A percentile compares a stretch with the other conserved stretches of the same genome.
These are phyloP conservation scores for Diplolepis rosae DNA, from an alignment of 2,888 invertebrate genomes.

Conservation along the genomic window DNA sequence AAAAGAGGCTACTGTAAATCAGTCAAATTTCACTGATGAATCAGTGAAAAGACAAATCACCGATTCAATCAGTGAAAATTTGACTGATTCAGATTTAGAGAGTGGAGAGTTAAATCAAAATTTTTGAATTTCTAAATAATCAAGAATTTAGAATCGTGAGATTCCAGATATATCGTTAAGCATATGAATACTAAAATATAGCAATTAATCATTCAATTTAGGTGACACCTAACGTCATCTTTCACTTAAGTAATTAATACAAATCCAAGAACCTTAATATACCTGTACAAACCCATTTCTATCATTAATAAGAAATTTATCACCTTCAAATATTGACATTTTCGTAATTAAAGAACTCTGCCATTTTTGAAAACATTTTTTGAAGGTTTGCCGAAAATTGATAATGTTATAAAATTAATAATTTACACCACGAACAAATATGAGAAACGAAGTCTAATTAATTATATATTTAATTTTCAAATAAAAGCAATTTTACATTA, in stretches of 20 bases:
- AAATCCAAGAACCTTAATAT: not conserved
- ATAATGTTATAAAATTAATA: not conserved
- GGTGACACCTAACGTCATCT: not conserved
- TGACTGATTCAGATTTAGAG: too few relatives aligned
- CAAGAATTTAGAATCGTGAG: too few relatives aligned
- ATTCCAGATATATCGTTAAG: too few relatives aligned
- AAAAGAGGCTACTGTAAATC: too few relatives aligned
- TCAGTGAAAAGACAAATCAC: too few relatives aligned
- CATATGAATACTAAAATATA: not conserved
- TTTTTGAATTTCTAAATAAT: too few relatives aligned
- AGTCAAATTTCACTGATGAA: too few relatives aligned
- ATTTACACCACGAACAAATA: not conserved
- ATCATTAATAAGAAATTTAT: not conserved
- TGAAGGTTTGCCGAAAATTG: not conserved
- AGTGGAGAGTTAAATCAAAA: too few relatives aligned
- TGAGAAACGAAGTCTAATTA: not conserved
- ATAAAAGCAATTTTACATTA: not conserved
- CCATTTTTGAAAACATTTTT: not conserved
- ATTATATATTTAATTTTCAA: not conserved
- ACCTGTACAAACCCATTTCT: not conserved
- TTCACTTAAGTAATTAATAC: not conserved
- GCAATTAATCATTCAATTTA: not conserved
- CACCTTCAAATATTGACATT: not conserved
- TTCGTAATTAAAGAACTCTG: not conserved
- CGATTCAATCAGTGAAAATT: too few relatives aligned